Percentiles rank a stretch among this genome's conserved stretches.
Conservation (phyloP, 2,113 vertebrate species). For the Oryzias curvinotus region DNA sequence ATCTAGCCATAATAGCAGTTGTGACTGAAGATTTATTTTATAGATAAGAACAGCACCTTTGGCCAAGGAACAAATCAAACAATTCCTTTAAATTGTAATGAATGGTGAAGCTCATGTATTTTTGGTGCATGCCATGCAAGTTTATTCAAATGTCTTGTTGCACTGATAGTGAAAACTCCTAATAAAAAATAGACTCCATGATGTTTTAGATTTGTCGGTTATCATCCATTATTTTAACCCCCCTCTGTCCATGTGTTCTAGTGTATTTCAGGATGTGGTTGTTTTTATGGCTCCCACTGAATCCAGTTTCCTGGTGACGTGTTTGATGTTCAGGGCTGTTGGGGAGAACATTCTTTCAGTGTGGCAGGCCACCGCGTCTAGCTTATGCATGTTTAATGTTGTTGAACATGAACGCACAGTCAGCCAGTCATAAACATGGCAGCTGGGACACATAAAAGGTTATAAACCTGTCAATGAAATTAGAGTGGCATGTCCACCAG, state of each 20-base stretch:
- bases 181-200: constrained; percentile 45
- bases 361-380: constrained; percentile 49
- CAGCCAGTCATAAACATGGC: constrained; percentile 74
- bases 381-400: constrained; percentile 79
- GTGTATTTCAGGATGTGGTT: constrained; percentile 43
- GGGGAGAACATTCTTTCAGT: constrained; percentile 41
- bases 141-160: constrained; percentile 39
- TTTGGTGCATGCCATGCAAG: too few relatives aligned
- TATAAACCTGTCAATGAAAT: constrained; percentile 76
- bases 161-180: constrained; percentile 24
- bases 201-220: constrained; percentile 45
- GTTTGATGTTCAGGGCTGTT: constrained; percentile 37
- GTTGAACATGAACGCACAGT: constrained; percentile 76
- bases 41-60: constrained; percentile 76
- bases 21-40: too few relatives aligned
- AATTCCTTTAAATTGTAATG: constrained; percentile 66
- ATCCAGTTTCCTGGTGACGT: constrained; percentile 29
- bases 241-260: constrained; percentile 37
- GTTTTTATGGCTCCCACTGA: constrained; percentile 47
- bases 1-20: too few relatives aligned
- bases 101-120: too few relatives aligned
- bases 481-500: constrained; percentile 71
- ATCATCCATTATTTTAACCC: constrained; percentile 41
- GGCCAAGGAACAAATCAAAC: constrained; percentile 81
- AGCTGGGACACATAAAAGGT: constrained; percentile 74